Conservation (phyloP, 2,113 vertebrate genomes). For the Gobiocypris rarus region DNA sequence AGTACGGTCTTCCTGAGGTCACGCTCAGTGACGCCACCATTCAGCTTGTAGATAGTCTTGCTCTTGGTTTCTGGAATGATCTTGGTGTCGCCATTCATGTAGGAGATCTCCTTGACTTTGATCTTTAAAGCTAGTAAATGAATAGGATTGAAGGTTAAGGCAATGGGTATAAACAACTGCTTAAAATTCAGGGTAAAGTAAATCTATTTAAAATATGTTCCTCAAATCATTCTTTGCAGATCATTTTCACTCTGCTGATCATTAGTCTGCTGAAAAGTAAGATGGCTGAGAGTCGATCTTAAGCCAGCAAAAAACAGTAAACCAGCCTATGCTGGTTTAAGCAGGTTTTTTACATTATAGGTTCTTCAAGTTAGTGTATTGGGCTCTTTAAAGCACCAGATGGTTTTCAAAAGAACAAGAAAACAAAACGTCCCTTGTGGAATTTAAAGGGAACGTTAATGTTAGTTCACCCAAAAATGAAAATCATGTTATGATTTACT, state of each 20-base stretch:
- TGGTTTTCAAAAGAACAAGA: background rate
- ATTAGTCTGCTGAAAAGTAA: too few species aligned
- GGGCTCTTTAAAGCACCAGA: background rate
- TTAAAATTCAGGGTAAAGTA: background rate
- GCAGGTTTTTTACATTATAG: background rate
- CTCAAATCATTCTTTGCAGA: background rate
- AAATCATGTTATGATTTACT: background rate
- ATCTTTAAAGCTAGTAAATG: constrained; percentile 88
- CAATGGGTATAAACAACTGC: constrained; percentile 6
- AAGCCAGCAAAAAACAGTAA: background rate
- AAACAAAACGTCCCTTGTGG: background rate
- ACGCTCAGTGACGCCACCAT: constrained; percentile 85
- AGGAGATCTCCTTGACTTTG: constrained; percentile 98
- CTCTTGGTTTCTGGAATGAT: constrained; percentile 96
- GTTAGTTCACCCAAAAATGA: background rate
- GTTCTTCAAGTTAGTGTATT: background rate
- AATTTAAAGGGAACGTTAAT: background rate
- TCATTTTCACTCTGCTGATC: background rate
- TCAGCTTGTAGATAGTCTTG: constrained; percentile 97
- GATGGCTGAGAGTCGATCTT: too few species aligned
- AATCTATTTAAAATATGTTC: background rate
- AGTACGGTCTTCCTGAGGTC: constrained; percentile 90
- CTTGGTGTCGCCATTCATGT: constrained; percentile 96
- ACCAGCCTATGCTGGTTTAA: background rate
- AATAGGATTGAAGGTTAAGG: constrained; percentile 28